Base-by-base conservation (phyloP, 92 coral and sea anemone species). In the Palythoa heliodiscus region DNA sequence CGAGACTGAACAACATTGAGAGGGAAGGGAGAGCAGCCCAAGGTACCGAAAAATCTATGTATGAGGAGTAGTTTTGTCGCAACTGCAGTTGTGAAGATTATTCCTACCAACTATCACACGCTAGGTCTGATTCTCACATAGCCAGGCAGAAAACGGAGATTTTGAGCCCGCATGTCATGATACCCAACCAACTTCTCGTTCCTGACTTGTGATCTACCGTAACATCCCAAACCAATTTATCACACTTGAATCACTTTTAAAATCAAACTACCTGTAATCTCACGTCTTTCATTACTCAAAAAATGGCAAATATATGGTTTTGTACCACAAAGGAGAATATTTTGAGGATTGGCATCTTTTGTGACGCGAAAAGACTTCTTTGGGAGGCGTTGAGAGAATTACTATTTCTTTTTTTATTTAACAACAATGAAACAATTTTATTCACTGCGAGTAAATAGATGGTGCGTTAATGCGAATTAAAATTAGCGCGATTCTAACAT, bases 131-230 rank as follows among this genome's bases (percentile, higher is more conserved):
- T 50, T 78, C 83, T 78, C 72, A 78, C 71, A 12, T 78, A 78
- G 83, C 83, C 68, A 78, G 70, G 84, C 48, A 78, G 84, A 58
- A 78, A 78, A 57, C 72, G 70, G 84, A 69, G 84, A 78, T 78
- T 78, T 78, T 78, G 84, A 78, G 84, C 84, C 72, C 73, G 84
- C 71, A 57, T 78, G 72, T 78, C 84, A 78, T 52, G 71, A 78
- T 78, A 78, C 84, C 70, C 72, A 78, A 78, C 83, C 83, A 78
- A 78, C n/a, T n/a, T n/a, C n/a, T n/a, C n/a, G n/a, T n/a, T n/a
- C n/a, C n/a, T n/a, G n/a, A n/a, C n/a, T n/a, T n/a, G n/a, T n/a
- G n/a, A n/a, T n/a, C n/a, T n/a, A n/a, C n/a, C n/a, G n/a, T n/a
- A n/a, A n/a, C n/a, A n/a, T n/a, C n/a, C n/a, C n/a, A n/a, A n/a